Percentiles rank a stretch among this genome's conserved stretches.
These are phyloP conservation scores for Perodicticus potto DNA, from an alignment of 2,797 vertebrate species.

Conservation along the genomic window DNA sequence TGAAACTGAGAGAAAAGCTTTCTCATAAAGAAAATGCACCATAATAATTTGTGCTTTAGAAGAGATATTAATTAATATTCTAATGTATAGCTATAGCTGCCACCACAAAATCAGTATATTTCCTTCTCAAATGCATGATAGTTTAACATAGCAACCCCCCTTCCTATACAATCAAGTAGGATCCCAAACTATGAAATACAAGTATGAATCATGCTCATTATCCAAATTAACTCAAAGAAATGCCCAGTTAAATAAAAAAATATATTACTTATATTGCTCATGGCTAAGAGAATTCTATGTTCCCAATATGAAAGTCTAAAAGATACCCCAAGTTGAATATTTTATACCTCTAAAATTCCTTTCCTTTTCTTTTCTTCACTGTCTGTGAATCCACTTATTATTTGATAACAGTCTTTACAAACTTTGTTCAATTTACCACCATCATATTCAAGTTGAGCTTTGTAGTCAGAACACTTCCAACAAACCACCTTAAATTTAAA, in stretches of 20 bases:
- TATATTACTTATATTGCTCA: neutral
- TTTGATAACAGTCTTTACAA: slow-evolving; percentile 95
- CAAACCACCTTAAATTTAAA: slow-evolving; percentile 94
- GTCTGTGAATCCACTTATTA: slow-evolving; percentile 92
- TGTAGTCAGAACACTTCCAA: slow-evolving; percentile 98
- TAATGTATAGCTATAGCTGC: neutral
- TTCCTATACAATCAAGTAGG: neutral
- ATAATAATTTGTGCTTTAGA: neutral
- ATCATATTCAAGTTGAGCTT: slow-evolving; percentile 95
- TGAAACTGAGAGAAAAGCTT: slow-evolving; percentile 10
- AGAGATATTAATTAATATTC: neutral
- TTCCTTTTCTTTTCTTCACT: slow-evolving; percentile 93
- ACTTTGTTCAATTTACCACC: slow-evolving; percentile 95
- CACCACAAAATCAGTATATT: neutral
- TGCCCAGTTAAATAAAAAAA: neutral
- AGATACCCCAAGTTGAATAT: neutral
- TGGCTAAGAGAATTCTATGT: neutral
- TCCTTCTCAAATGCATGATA: neutral
- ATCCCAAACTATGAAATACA: neutral
- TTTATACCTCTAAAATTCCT: slow-evolving; percentile 95
- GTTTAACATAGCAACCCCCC: neutral
- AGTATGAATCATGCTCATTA: neutral
- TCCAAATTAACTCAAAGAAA: neutral
- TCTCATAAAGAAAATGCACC: neutral
- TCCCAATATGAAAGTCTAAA: neutral